Percentiles rank a stretch among this genome's conserved stretches.
Conservation (phyloP, 2,888 invertebrate genomes). For the Parnassius orleans region DNA sequence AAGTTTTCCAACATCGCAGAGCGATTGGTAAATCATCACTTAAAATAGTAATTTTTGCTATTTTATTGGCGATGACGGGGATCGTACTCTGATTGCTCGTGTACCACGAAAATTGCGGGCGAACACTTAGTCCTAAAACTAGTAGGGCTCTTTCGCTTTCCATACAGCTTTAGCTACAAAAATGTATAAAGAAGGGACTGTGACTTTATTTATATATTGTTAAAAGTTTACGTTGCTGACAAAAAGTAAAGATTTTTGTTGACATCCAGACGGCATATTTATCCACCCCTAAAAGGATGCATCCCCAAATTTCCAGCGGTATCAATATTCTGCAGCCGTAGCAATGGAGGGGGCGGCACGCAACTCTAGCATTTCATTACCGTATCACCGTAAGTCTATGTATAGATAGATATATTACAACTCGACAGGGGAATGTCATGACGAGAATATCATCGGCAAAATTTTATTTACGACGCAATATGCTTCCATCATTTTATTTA, state of each 20-base stretch:
- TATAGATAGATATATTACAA: slow-evolving; percentile 32
- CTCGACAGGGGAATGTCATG: slow-evolving; percentile 18
- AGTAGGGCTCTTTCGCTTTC: too few species aligned
- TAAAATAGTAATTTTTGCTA: too few species aligned
- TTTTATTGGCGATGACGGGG: too few species aligned
- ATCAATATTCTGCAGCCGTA: slow-evolving; percentile 69
- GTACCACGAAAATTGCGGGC: too few species aligned
- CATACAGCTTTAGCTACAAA: too few species aligned
- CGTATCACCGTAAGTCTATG: slow-evolving; percentile 45
- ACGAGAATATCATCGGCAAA: slow-evolving; percentile 13
- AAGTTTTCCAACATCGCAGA: too few species aligned
- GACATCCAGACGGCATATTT: slow-evolving; percentile 35
- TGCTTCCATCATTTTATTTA: too few species aligned
- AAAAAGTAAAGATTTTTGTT: slow-evolving; percentile 37
- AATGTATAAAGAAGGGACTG: too few species aligned
- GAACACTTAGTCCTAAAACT: too few species aligned
- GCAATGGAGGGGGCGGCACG: slow-evolving; percentile 44
- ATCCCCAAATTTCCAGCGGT: slow-evolving; percentile 38
- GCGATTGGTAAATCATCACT: too few species aligned
- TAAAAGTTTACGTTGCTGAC: slow-evolving; percentile 20
- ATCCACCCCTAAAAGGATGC: slow-evolving; percentile 35
- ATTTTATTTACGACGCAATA: slow-evolving; percentile 10
- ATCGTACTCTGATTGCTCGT: too few species aligned
- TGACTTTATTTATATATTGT: too few species aligned
- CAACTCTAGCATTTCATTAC: slow-evolving; percentile 71